Percentiles rank a stretch among this genome's conserved stretches.
phyloP scores from a whole-genome alignment of 2,888 invertebrate genomes.

The Mythimna impura region DNA sequence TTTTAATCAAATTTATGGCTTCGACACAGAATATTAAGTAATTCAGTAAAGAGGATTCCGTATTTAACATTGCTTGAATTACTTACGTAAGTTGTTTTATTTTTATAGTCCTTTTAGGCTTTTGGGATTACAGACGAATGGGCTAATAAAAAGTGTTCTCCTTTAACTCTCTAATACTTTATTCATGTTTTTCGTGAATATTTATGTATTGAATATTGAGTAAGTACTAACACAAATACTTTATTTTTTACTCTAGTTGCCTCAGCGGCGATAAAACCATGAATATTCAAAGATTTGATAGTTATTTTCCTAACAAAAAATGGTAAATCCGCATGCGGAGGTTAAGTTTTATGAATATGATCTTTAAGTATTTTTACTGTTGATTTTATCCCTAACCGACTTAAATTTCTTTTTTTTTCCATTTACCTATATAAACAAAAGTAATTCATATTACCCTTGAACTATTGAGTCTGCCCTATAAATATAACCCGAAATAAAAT shows the following conservation, averaged over 20 bases:
- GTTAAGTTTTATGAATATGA: neutral
- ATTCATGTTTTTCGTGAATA: slow-evolving; percentile 3
- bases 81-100: slow-evolving; percentile 24
- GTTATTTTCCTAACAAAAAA: neutral
- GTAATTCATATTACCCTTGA: neutral
- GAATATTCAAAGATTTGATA: neutral
- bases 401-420: neutral
- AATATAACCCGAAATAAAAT: neutral
- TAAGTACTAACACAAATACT: neutral
- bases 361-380: neutral
- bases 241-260: neutral
- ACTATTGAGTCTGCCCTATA: neutral
- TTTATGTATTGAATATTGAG: slow-evolving; percentile 8
- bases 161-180: slow-evolving; percentile 33
- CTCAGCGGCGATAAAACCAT: neutral
- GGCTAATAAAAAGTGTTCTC: slow-evolving; percentile 34
- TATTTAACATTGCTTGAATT: slow-evolving; percentile 36
- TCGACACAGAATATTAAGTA: slow-evolving; percentile 33
- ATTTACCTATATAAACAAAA: neutral
- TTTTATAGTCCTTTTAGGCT: slow-evolving; percentile 34
- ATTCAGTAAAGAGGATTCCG: slow-evolving; percentile 18
- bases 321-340: neutral
- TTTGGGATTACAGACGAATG: slow-evolving; percentile 48
- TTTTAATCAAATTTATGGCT: slow-evolving; percentile 50
- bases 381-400: neutral